Conservation (phyloP, 2,888 invertebrate genomes). For the Habroteleia sp. region DNA sequence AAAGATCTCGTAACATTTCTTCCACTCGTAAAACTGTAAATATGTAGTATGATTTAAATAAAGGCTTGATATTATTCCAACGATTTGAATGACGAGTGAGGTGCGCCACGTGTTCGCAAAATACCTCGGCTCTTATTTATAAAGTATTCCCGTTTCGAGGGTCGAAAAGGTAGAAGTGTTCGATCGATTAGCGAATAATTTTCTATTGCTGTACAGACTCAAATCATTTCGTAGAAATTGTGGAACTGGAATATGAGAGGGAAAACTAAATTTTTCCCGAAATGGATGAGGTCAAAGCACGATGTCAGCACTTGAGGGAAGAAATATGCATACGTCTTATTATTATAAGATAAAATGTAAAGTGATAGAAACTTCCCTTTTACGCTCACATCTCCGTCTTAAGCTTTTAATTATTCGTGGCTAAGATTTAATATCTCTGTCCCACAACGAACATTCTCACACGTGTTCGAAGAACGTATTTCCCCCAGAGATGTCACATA, state of each 20-base stretch:
- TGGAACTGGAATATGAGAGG: too few species aligned
- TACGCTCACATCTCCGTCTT: slow-evolving; percentile 44
- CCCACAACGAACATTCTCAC: slow-evolving; percentile 70
- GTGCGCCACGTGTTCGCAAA: slow-evolving; percentile 3
- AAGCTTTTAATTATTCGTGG: slow-evolving; percentile 74
- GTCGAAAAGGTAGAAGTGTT: slow-evolving; percentile 26
- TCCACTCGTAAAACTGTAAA: slow-evolving; percentile 11
- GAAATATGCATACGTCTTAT: too few species aligned
- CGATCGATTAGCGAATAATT: slow-evolving; percentile 53
- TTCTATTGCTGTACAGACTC: slow-evolving; percentile 28
- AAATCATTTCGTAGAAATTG: slow-evolving; percentile 59
- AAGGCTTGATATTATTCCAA: slow-evolving; percentile 19
- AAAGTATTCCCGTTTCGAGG: slow-evolving; percentile 46
- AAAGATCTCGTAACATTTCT: slow-evolving; percentile 2
- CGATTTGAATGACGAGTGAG: slow-evolving; percentile 10
- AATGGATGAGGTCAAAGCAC: slow-evolving; percentile 60
- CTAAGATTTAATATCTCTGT: slow-evolving; percentile 74
- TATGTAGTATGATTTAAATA: slow-evolving; percentile 22
- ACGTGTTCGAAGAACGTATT: slow-evolving; percentile 71
- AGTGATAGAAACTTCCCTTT: slow-evolving; percentile 60
- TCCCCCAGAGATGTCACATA: slow-evolving; percentile 64
- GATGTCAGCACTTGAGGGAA: slow-evolving; percentile 31
- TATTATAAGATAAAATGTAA: slow-evolving; percentile 70
- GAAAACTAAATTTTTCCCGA: too few species aligned
- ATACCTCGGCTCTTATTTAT: slow-evolving; percentile 44